Base-by-base conservation (phyloP, 2,113 vertebrate genomes). In the Rhinopomastus cyanomelas region DNA sequence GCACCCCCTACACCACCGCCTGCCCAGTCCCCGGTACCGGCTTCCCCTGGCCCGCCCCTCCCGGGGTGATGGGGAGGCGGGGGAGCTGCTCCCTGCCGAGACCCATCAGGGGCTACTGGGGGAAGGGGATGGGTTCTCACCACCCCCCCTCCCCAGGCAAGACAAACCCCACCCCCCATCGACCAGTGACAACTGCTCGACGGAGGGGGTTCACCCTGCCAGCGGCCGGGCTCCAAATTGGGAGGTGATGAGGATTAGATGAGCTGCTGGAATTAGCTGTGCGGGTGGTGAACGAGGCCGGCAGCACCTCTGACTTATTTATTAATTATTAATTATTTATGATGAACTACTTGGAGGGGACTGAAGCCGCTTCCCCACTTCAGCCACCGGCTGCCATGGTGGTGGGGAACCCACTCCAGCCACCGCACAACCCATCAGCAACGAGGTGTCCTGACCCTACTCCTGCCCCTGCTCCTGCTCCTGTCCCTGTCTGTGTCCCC, bases 11-110 rank as follows among this genome's bases (percentile, higher is more conserved):
- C 57, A 26, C 8, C 44, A 42, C 30, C 77, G 30, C 2, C 73
- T 56, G 52, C 52, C 62, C 53, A 67, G 76, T 48, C 37, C 85
- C 57, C 44, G 91, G 72, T 96, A 97, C 97, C 97, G 95, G 97
- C 97, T 91, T 97, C 95, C 91, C 96, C 97, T 89, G 97, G 95
- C n/a, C n/a, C n/a, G n/a, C n/a, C n/a, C n/a, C n/a, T n/a, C n/a
- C n/a, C n/a, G n/a, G n/a, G n/a, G n/a, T n/a, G n/a, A n/a, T n/a
- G n/a, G n/a, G n/a, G n/a, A n/a, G n/a, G n/a, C n/a, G n/a, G n/a
- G 32, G 81, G 71, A 51, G 55, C 9, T 25, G 65, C 64, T 37
- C 57, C 26, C 48, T 8, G 5, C 48, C 39, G 9, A 17, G 13
- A 16, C 36, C 46, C 44, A 11, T 32, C 12, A 36, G n/a, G n/a